A percentile compares a stretch with the other conserved stretches of the same genome.
phyloP scores from a whole-genome alignment of 2,113 vertebrate species.

The Sturnus vulgaris region DNA sequence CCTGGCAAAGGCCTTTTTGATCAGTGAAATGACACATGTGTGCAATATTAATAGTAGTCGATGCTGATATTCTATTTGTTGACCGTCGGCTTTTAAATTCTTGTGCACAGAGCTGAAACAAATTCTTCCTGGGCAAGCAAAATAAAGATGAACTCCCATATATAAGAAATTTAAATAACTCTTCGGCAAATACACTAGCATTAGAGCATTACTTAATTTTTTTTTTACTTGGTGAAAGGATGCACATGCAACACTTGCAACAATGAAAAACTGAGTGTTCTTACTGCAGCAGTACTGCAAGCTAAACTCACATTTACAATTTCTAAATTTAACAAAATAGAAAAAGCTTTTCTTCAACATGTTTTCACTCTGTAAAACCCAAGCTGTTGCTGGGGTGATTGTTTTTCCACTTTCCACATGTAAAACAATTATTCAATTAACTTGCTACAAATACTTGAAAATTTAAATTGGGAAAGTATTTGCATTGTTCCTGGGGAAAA shows the following conservation, averaged over 20 bases:
- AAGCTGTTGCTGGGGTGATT: not conserved
- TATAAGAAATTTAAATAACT: constrained; percentile 54
- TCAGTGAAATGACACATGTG: constrained; percentile 82
- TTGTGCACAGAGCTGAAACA: constrained; percentile 43
- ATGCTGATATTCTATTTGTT: constrained; percentile 77
- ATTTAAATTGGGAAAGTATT: not conserved
- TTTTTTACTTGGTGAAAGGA: constrained; percentile 30
- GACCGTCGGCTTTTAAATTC: constrained; percentile 64
- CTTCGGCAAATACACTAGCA: not conserved
- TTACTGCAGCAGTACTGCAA: not conserved
- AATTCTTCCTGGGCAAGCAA: constrained; percentile 40
- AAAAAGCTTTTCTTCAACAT: not conserved
- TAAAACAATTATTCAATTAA: not conserved
- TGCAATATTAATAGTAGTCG: constrained; percentile 83
- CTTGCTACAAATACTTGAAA: constrained; percentile 13
- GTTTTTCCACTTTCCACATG: not conserved
- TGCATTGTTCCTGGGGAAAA: not conserved
- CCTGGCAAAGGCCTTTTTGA: constrained; percentile 74
- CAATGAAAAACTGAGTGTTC: constrained; percentile 26
- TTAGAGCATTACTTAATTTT: constrained; percentile 33
- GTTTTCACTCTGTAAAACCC: not conserved
- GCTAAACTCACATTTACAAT: constrained; percentile 14
- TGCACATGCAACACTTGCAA: not conserved
- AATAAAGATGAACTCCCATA: constrained; percentile 55
- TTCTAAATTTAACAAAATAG: constrained; percentile 13